Percentiles rank a stretch among this genome's conserved stretches.
Conservation (phyloP, 1,140 invertebrate genomes). For the Drosophila funebris region DNA sequence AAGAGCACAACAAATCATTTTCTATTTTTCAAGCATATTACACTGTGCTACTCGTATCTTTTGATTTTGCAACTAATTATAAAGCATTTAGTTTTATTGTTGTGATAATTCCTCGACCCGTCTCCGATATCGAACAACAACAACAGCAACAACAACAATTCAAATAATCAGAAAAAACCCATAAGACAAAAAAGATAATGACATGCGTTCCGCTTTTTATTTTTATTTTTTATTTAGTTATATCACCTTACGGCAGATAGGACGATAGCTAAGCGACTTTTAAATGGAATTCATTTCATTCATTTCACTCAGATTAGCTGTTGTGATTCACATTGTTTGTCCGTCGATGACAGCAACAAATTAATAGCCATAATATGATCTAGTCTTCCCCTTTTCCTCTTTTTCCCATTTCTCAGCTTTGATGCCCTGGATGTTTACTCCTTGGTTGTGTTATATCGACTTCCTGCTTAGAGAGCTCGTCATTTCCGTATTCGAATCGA, state of each 20-base stretch:
- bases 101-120: constrained; percentile 69
- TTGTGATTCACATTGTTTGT: not conserved
- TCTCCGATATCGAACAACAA: constrained; percentile 36
- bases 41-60: constrained; percentile 10
- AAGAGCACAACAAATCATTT: constrained; percentile 54
- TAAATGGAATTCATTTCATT: constrained; percentile 10
- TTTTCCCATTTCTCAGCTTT: not conserved
- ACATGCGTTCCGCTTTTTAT: constrained; percentile 37
- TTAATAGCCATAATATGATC: not conserved
- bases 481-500: constrained; percentile 23
- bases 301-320: constrained; percentile 21
- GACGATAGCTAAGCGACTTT: too few relatives aligned
- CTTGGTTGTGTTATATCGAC: not conserved
- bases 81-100: constrained; percentile 83
- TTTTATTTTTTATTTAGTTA: constrained; percentile 27
- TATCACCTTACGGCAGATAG: constrained; percentile 53
- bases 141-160: not conserved
- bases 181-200: constrained; percentile 56
- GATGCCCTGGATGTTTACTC: not conserved
- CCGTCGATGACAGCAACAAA: constrained; percentile 16
- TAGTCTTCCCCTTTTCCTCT: too few relatives aligned
- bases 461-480: constrained; percentile 25
- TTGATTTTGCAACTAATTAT: constrained; percentile 76
- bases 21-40: constrained; percentile 12
- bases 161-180: not conserved